A percentile compares a stretch with the other conserved stretches of the same genome.
Evolutionary conservation across 2,888 invertebrate genomes (phyloP).

Genomic region (Meghimatium bilineatum): DNA sequence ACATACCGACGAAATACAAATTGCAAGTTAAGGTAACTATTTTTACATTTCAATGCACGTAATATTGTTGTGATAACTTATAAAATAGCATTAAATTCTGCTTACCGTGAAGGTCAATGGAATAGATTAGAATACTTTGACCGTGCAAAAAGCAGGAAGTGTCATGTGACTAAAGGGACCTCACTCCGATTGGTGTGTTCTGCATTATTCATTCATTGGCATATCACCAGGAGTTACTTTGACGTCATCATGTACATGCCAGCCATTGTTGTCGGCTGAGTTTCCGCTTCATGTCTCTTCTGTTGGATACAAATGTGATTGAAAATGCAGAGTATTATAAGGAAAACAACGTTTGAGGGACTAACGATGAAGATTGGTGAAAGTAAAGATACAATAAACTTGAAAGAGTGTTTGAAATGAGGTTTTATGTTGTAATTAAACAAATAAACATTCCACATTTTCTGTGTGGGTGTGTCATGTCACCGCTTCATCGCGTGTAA

Average conservation of each 20-base stretch:
- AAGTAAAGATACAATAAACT: too few relatives aligned
- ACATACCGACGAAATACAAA: neutral
- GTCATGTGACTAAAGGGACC: slow-evolving; percentile 55
- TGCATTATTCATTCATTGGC: slow-evolving; percentile 55
- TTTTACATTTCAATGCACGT: neutral
- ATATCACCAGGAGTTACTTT: slow-evolving; percentile 54
- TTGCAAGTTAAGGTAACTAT: neutral
- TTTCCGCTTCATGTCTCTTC: neutral
- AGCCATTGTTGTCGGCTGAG: neutral
- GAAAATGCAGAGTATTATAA: neutral
- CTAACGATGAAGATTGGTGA: too few relatives aligned
- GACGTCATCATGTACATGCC: slow-evolving; percentile 46
- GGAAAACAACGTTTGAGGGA: too few relatives aligned
- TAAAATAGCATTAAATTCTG: neutral
- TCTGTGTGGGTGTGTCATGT: too few relatives aligned
- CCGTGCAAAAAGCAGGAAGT: slow-evolving; percentile 47
- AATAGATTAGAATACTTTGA: slow-evolving; percentile 10
- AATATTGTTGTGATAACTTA: neutral
- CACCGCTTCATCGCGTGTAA: too few relatives aligned
- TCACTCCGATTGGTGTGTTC: slow-evolving; percentile 53
- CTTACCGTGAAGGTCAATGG: slow-evolving; percentile 43
- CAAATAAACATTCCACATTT: too few relatives aligned
- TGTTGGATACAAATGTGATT: neutral
- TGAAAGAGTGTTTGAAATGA: too few relatives aligned
- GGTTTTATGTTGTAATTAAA: too few relatives aligned